A percentile compares a stretch with the other conserved stretches of the same genome.
phyloP scores from a whole-genome alignment of 2,797 vertebrate species.

The Squalus acanthias region DNA sequence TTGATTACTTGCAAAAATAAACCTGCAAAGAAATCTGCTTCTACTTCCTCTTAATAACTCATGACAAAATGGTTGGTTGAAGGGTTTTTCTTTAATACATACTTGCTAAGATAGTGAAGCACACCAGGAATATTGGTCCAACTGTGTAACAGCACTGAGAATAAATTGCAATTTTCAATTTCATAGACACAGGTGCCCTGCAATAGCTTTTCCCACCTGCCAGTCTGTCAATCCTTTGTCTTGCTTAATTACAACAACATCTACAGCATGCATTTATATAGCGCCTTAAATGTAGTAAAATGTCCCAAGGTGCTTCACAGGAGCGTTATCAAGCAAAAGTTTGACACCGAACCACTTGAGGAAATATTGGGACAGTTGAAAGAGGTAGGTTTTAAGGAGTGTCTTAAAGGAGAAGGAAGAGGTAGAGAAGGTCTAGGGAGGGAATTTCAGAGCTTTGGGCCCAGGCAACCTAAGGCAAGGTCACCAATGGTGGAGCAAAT shows the following conservation, averaged over 20 bases:
- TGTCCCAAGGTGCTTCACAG: background rate
- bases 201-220: background rate
- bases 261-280: background rate
- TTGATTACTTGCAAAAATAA: background rate
- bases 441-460: too few relatives aligned
- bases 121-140: background rate
- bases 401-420: too few relatives aligned
- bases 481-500: too few relatives aligned
- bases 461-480: too few relatives aligned
- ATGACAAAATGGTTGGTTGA: background rate
- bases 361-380: too few relatives aligned
- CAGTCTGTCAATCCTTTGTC: background rate
- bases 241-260: background rate
- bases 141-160: background rate
- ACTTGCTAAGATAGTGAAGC: background rate
- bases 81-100: background rate
- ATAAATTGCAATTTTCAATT: constrained; percentile 8
- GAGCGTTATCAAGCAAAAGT: too few relatives aligned
- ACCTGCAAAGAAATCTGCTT: background rate
- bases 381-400: too few relatives aligned
- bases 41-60: background rate
- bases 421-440: too few relatives aligned
- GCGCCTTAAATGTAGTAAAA: background rate
- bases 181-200: background rate
- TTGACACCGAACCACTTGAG: too few relatives aligned